Percentiles rank a stretch among this genome's conserved stretches.
phyloP scores from a whole-genome alignment of 2,888 invertebrate genomes.

The Geophilus truncorum region DNA sequence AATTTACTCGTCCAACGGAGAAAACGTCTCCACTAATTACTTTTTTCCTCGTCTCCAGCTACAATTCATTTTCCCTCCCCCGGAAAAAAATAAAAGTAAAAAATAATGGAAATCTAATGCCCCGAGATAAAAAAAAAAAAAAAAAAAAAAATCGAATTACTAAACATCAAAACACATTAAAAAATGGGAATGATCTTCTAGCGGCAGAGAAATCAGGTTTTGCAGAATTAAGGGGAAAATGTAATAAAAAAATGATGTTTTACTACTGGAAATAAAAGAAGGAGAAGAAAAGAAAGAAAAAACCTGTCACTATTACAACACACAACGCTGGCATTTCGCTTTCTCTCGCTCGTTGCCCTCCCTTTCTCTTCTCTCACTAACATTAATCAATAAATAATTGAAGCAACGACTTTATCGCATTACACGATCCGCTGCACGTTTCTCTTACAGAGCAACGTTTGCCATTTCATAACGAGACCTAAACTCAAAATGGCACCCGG shows the following conservation, averaged over 20 bases:
- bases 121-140: background rate
- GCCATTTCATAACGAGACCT: background rate
- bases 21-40: background rate
- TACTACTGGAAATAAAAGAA: background rate
- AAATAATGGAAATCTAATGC: background rate
- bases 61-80: background rate
- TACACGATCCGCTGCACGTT: background rate
- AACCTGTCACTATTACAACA: background rate
- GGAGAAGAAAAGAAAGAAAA: background rate
- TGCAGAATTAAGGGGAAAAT: background rate
- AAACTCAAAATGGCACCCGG: background rate
- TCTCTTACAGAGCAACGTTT: background rate
- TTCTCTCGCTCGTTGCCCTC: background rate
- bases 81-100: background rate
- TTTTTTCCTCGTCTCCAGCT: background rate
- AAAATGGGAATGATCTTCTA: background rate
- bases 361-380: background rate
- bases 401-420: background rate
- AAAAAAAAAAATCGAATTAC: background rate
- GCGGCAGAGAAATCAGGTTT: background rate
- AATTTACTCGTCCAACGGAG: background rate
- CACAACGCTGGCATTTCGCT: background rate
- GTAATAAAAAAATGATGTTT: background rate
- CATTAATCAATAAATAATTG: background rate
- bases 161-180: background rate